Conservation (phyloP, 2,888 invertebrate species). For the Himalopsyche tibetana region DNA sequence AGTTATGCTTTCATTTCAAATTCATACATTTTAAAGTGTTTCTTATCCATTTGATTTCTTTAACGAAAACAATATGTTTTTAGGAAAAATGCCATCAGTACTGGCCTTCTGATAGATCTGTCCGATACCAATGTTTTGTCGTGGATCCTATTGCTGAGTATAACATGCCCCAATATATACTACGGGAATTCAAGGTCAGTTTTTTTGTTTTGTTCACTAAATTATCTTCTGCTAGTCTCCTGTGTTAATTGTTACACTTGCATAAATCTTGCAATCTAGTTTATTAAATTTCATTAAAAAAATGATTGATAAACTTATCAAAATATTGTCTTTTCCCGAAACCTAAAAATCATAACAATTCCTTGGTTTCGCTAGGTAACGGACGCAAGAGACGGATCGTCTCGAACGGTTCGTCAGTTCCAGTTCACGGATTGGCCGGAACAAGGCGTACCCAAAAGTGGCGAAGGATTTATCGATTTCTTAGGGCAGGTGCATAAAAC, state of each 20-base stretch:
- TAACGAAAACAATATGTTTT: slow-evolving; percentile 67
- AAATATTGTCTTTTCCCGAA: too few relatives aligned
- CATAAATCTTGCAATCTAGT: too few relatives aligned
- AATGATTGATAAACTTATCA: too few relatives aligned
- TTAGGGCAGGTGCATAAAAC: slow-evolving; percentile 99
- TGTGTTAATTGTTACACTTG: too few relatives aligned
- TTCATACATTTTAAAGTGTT: not conserved
- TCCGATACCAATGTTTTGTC: slow-evolving; percentile 97
- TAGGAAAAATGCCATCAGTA: slow-evolving; percentile 99
- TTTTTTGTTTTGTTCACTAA: not conserved
- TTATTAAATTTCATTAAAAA: not conserved
- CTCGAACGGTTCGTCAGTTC: slow-evolving; percentile 96
- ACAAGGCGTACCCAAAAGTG: slow-evolving; percentile 97
- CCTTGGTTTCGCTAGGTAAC: slow-evolving; percentile 81
- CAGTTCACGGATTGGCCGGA: slow-evolving; percentile 98
- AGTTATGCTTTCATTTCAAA: slow-evolving; percentile 69
- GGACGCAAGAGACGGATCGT: slow-evolving; percentile 97
- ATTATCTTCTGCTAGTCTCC: not conserved
- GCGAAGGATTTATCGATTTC: slow-evolving; percentile 99
- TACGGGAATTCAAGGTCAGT: slow-evolving; percentile 95
- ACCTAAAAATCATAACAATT: too few relatives aligned
- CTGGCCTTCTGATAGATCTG: slow-evolving; percentile 99
- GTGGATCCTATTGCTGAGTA: slow-evolving; percentile 99
- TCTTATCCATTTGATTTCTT: slow-evolving; percentile 43
- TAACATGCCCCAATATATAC: slow-evolving; percentile 99